Evolutionary conservation across 37 sponge, comb jelly and placozoan species (phyloP), one percentile per base, ranked within the genome.

Genomic region (Aphrocallistes beatrix): DNA sequence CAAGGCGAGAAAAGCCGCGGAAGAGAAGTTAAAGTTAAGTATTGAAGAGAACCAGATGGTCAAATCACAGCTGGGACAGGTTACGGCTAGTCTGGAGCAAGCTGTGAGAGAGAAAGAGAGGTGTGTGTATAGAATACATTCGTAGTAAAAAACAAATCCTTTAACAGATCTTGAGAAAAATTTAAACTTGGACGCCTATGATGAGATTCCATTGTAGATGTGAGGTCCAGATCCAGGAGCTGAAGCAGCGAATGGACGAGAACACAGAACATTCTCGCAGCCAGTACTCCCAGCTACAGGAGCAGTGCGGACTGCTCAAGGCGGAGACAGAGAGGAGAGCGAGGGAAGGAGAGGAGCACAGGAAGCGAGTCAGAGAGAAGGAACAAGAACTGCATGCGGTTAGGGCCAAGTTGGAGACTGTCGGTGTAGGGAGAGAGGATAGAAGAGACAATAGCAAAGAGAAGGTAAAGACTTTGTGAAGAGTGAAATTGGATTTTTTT

Each of bases 1-100:
- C 28, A 60, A 60, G 75, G 75, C 75, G 75, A 60, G 75, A 60
- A 60, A 60, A 60, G 75, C 75, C 75, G 75, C 75, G n/a, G 75
- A 60, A 60, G 21, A 60, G 1, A 60, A 60, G 75, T 19, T 60
- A 25, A 32, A 25, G 17, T 19, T 30, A 25, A 30, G 10, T 19
- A 60, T 25, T 60, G 75, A 60, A 60, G 75, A 60, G 75, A 60
- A 60, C n/a, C 10, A 3, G 10, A 60, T 60, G 75, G 28, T 60
- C 3, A 60, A 30, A 60, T 60, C 75, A 32, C 75, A 60, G n/a
- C 21, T 60, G 32, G 75, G 34, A 25, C 25, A 60, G 75, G 3
- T 60, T 19, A 60, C 75, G 6, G 8, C 34, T 3, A 60, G 3
- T 13, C 34, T 60, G n/a, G 75, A 60, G 75, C 10, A 60, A 60